These are phyloP conservation scores for Chrysina gloriosa DNA, from an alignment of 2,888 invertebrate species.

Conservation along the genomic window DNA sequence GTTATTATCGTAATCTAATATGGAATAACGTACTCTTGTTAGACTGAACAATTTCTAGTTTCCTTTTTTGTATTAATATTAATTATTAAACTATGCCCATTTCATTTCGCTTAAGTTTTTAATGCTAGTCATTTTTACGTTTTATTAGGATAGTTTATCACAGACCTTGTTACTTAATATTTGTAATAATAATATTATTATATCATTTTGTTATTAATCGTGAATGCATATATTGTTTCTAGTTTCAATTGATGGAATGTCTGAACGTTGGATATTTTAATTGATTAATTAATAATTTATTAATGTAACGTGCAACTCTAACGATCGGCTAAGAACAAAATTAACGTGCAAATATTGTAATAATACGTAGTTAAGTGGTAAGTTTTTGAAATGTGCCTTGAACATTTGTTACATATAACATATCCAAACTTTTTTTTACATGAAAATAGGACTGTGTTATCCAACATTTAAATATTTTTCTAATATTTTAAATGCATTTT, in stretches of 20 bases:
- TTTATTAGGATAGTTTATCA: not conserved
- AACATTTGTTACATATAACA: not conserved
- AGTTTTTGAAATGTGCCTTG: not conserved
- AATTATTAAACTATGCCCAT: not conserved
- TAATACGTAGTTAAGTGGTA: not conserved
- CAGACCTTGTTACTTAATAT: conserved; percentile 8
- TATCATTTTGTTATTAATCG: conserved; percentile 13
- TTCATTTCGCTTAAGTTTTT: conserved; percentile 15
- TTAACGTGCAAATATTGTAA: conserved; percentile 2
- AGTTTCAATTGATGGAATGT: not conserved
- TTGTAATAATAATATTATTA: not conserved
- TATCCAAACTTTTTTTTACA: not conserved
- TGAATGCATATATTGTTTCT: not conserved
- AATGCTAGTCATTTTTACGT: conserved; percentile 24
- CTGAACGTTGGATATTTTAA: conserved; percentile 3
- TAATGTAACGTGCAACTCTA: conserved; percentile 2
- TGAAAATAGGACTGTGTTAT: not conserved
- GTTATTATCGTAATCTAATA: conserved; percentile 1
- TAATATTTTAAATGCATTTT: not conserved
- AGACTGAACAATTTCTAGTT: conserved; percentile 19
- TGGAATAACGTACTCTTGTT: conserved; percentile 12
- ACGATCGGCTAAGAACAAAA: not conserved
- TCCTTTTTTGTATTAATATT: conserved; percentile 1
- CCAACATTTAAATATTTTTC: not conserved
- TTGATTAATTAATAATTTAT: conserved; percentile 6